Evolutionary conservation across 35 echinoderm and acorn worm genomes (phyloP).

Genomic region (Ophioderma brevispina): DNA sequence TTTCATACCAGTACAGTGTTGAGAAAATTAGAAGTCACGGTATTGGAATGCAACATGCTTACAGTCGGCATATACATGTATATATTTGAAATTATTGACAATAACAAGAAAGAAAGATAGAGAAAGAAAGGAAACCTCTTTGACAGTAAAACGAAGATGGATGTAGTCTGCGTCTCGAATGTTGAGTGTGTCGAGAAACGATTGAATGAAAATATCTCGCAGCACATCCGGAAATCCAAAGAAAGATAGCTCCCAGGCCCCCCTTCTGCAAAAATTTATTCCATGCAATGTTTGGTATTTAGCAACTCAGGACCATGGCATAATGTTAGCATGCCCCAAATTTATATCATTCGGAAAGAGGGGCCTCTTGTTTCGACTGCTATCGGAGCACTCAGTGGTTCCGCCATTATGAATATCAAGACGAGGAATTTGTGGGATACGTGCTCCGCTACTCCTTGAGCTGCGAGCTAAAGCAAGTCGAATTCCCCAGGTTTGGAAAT

Average conservation of each 20-base stretch:
- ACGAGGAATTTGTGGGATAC: neutral
- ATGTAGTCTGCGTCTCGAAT: neutral
- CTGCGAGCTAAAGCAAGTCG: neutral
- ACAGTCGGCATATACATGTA: no score
- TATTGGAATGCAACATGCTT: no score
- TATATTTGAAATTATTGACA: no score
- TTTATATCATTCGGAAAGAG: no score
- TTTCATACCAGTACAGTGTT: no score
- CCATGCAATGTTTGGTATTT: neutral
- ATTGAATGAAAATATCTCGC: slow-evolving; percentile 8
- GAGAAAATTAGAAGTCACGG: no score
- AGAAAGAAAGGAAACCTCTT: neutral
- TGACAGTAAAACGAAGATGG: neutral
- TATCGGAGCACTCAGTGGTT: no score
- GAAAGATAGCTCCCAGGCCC: neutral
- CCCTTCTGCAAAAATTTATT: neutral
- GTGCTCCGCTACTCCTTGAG: neutral
- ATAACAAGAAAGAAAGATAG: neutral
- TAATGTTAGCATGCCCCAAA: no score
- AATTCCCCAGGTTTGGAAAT: neutral
- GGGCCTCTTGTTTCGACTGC: no score
- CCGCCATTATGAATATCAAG: no score
- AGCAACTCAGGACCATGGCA: no score
- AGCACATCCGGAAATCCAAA: neutral
- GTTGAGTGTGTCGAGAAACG: slow-evolving; percentile 7